These are phyloP conservation scores for Origma solitaria DNA, from an alignment of 2,113 vertebrate genomes.

Conservation along the genomic window DNA sequence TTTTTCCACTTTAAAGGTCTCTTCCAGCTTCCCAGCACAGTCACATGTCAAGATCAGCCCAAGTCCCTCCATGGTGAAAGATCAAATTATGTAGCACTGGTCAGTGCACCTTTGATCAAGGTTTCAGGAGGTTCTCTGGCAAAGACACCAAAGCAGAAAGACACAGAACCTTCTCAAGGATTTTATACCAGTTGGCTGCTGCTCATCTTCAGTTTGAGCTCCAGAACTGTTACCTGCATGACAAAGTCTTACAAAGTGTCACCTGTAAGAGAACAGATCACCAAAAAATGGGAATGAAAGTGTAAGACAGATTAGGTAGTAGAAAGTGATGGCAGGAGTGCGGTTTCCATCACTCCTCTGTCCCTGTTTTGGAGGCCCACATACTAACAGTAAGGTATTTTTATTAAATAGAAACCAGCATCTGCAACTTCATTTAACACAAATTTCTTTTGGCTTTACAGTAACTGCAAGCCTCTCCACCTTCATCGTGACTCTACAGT, in stretches of 20 bases:
- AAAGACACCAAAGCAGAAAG: not conserved
- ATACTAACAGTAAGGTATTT: not conserved
- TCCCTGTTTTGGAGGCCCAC: not conserved
- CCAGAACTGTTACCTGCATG: not conserved
- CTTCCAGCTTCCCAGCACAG: not conserved
- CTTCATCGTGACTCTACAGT: not conserved
- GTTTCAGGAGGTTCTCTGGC: not conserved
- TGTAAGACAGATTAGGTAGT: not conserved
- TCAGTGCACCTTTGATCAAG: accelerated
- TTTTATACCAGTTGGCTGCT: not conserved
- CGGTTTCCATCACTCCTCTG: not conserved
- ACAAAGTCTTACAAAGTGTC: not conserved
- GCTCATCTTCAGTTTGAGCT: not conserved
- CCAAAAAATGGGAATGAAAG: not conserved
- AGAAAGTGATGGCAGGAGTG: not conserved
- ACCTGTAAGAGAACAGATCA: not conserved
- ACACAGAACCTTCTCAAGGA: not conserved
- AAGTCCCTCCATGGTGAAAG: accelerated
- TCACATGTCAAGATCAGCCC: accelerated
- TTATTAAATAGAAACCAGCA: not conserved
- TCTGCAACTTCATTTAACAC: not conserved
- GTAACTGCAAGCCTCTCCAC: not conserved
- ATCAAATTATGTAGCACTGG: accelerated
- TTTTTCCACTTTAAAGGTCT: not conserved
- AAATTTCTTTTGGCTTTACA: not conserved